Conservation (phyloP, 1,140 invertebrate species). For the Ectropis grisescens region DNA sequence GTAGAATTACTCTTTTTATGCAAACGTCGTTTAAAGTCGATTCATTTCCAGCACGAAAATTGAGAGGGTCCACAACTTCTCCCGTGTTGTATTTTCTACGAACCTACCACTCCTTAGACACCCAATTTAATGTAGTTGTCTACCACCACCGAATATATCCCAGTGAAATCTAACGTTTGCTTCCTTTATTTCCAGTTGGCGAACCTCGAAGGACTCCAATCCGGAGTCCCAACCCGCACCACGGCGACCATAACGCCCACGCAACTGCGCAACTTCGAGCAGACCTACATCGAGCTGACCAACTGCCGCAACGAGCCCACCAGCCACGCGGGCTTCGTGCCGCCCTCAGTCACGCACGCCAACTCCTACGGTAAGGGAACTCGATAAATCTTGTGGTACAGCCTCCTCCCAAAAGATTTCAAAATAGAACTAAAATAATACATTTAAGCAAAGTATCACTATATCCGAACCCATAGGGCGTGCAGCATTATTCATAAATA, state of each 20-base stretch:
- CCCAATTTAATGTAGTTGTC: no score
- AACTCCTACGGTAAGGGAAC: conserved; percentile 58
- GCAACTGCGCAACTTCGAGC: conserved; percentile 91
- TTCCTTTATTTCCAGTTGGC: conserved; percentile 77
- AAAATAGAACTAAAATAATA: not conserved
- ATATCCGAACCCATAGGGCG: no score
- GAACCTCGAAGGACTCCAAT: conserved; percentile 84
- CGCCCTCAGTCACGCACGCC: conserved; percentile 67
- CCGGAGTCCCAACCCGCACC: conserved; percentile 89
- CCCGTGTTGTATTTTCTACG: no score
- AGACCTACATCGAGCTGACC: conserved; percentile 81
- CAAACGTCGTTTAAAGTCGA: no score
- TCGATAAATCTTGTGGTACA: no score
- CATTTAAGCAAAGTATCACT: no score
- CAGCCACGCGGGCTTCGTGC: conserved; percentile 92
- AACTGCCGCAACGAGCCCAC: conserved; percentile 78
- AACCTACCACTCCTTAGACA: no score
- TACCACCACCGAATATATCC: no score
- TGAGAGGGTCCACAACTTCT: no score
- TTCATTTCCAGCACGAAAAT: no score
- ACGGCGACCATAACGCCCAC: conserved; percentile 94
- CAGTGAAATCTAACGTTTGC: conserved; percentile 1
- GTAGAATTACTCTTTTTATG: no score
- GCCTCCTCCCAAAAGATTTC: not conserved
- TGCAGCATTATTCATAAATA: no score